These are phyloP conservation scores for Tragulus kanchil DNA, from an alignment of 2,113 vertebrate species.

Conservation along the genomic window DNA sequence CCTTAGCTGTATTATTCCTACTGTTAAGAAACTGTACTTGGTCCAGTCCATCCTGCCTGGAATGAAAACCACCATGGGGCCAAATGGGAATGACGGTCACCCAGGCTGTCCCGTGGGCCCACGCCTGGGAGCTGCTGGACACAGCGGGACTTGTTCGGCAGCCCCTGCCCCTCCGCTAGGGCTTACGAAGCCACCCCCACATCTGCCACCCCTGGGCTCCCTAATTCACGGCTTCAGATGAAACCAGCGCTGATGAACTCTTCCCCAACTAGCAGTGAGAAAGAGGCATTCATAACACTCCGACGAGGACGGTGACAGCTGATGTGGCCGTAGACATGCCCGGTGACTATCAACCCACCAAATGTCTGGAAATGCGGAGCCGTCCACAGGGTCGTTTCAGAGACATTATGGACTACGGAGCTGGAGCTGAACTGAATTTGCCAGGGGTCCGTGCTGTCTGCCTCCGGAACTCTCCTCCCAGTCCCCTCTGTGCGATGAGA, in stretches of 20 bases:
- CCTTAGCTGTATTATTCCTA: too few species aligned
- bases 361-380: constrained; percentile 42
- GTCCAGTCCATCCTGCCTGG: background rate
- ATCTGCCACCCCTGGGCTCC: constrained; percentile 13
- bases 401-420: background rate
- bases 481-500: constrained; percentile 30
- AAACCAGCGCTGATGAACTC: constrained; percentile 49
- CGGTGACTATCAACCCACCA: constrained; percentile 41
- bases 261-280: constrained; percentile 26
- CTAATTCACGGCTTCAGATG: constrained; percentile 71
- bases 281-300: constrained; percentile 61
- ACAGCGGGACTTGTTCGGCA: constrained; percentile 59
- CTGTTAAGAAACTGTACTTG: background rate
- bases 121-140: constrained; percentile 48
- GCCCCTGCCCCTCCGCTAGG: constrained; percentile 65
- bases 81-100: constrained; percentile 55
- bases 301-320: background rate
- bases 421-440: constrained; percentile 48
- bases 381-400: constrained; percentile 40
- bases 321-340: constrained; percentile 57
- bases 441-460: constrained; percentile 64
- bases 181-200: constrained; percentile 35
- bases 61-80: background rate
- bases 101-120: constrained; percentile 55
- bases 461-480: constrained; percentile 65